Evolutionary conservation across 2,113 vertebrate genomes (phyloP).

Genomic region (Orientallactaga bullata): DNA sequence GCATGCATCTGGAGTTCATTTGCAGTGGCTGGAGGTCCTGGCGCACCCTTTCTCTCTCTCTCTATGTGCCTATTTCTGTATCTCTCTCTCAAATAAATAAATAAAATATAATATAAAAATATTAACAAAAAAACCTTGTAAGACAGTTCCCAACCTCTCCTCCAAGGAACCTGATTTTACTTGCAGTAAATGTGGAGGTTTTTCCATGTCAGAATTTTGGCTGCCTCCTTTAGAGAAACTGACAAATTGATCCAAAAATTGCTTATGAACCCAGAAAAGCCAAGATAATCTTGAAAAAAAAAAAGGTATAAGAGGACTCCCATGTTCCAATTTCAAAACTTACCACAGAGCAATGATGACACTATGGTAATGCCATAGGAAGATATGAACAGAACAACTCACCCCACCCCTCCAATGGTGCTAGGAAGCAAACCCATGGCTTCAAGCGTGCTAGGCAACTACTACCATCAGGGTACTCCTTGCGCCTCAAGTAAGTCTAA

Average conservation of each 20-base stretch:
- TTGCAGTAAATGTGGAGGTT: background rate
- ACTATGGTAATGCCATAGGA: background rate
- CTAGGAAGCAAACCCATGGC: too few species aligned
- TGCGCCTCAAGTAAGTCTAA: background rate
- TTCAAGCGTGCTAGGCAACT: background rate
- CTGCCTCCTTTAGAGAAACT: background rate
- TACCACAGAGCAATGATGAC: background rate
- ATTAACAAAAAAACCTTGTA: too few species aligned
- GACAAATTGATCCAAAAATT: background rate
- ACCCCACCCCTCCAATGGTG: too few species aligned
- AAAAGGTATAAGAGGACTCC: background rate
- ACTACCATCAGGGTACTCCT: background rate
- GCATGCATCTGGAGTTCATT: too few species aligned
- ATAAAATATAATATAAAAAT: too few species aligned
- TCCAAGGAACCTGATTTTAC: background rate
- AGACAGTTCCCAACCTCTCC: background rate
- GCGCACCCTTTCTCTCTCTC: too few species aligned
- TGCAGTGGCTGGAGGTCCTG: too few species aligned
- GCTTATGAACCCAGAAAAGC: background rate
- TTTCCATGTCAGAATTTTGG: background rate
- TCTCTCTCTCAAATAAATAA: too few species aligned
- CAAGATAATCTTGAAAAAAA: background rate
- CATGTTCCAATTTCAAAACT: background rate
- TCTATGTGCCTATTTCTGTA: too few species aligned
- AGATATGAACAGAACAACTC: too few species aligned